phyloP scores from a whole-genome alignment of 2,888 invertebrate species.

The Rhingia campestris region DNA sequence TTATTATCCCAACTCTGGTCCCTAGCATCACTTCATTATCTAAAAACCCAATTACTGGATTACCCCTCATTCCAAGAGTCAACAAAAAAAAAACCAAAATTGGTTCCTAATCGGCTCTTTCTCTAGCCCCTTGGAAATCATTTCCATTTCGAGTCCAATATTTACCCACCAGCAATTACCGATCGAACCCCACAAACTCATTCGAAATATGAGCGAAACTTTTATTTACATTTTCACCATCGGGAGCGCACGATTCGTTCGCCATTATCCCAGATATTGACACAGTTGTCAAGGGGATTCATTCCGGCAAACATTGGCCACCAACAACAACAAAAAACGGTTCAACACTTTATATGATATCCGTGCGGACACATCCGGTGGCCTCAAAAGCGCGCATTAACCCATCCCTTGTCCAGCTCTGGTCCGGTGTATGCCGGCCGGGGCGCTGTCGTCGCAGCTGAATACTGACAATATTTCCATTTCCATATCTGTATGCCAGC shows the following conservation, averaged over 20 bases:
- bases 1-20: too few species aligned
- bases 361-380: slow-evolving; percentile 13
- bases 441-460: background rate
- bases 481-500: too few species aligned
- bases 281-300: slow-evolving; percentile 26
- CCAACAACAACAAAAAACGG: background rate
- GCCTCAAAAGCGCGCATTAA: slow-evolving; percentile 2
- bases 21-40: too few species aligned
- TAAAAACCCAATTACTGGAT: too few species aligned
- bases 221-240: slow-evolving; percentile 47
- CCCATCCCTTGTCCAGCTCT: background rate
- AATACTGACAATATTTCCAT: background rate
- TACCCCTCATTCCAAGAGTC: too few species aligned
- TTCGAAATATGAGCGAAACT: background rate
- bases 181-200: slow-evolving; percentile 19
- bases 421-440: background rate
- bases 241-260: slow-evolving; percentile 6
- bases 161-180: slow-evolving; percentile 29
- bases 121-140: background rate
- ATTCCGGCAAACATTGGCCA: slow-evolving; percentile 1
- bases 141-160: background rate
- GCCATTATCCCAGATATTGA: slow-evolving; percentile 40
- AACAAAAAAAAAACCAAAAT: background rate
- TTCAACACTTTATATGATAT: slow-evolving; percentile 7
- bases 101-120: background rate